Evolutionary conservation across 1,140 invertebrate species (phyloP), one percentile per base, ranked within the genome.

Genomic region (Portunus trituberculatus): DNA sequence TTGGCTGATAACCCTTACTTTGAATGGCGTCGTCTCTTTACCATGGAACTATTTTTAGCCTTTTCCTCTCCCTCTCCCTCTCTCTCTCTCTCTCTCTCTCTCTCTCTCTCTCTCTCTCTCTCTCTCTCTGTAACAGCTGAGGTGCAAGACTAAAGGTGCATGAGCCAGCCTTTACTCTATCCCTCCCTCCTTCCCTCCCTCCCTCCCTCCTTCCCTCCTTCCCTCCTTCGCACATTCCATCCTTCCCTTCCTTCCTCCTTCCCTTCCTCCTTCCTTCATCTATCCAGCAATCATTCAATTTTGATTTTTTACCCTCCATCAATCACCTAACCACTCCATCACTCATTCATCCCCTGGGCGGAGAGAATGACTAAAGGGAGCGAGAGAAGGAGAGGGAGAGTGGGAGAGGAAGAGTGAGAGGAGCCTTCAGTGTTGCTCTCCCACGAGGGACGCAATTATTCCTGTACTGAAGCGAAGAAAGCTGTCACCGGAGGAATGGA

Each of bases 101-200:
- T 76, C 67, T 76, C 67, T 76, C 67, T 76, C 67, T 76, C 67
- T 76, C 67, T 76, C 67, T 76, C 67, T 76, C 67, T 76, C 67
- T 76, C 67, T 76, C 67, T 76, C 67, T 76, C 67, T 76, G 20
- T 76, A n/a, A 76, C 67, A 76, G 67, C 67, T 76, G 12, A 76
- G 67, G 67, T 76, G 67, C 67, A 76, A 76, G 25, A 76, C 67
- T 76, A 76, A 76, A 76, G 67, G 67, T 76, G 67, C 20, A n/a
- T 76, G 67, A 76, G 25, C 67, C 67, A 76, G 25, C 67, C 67
- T 76, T 76, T 76, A 76, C n/a, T n/a, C 67, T 20, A 76, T n/a
- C 67, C 67, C n/a, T 7, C 67, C 67, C n/a, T 20, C 52, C 52
- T 10, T 20, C 52, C 52, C 20, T 20, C 52, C 52, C 20, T 20